Evolutionary conservation across 2,888 invertebrate species (phyloP), one percentile per base, ranked within the genome.

Genomic region (Polyploca ridens): DNA sequence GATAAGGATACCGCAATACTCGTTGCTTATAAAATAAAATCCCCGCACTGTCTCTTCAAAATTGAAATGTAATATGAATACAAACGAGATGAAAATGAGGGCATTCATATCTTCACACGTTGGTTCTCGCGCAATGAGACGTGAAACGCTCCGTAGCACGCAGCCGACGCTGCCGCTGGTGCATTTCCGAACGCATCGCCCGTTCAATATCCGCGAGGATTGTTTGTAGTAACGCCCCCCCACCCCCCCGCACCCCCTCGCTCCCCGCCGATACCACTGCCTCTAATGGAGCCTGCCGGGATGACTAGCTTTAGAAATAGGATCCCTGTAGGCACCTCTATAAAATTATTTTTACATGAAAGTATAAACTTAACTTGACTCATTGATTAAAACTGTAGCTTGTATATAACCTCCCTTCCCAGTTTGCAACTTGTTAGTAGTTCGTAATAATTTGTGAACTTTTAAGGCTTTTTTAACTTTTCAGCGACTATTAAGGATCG

Each of bases 201-300:
- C 91, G 92, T 92, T 93, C 93, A 93, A 93, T 93, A 93, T 93
- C 92, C 92, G 90, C 89, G 89, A 85, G 89, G 86, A 92, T 93
- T 93, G 93, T 93, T 92, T 93, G 93, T 87, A 84, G 86, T 89
- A 81, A 83, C 83, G 76, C 71, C 85, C 79, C 76, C 27, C 1
- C 27, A 72, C 79, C 76, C 73, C 79, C 76, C 73, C 66, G 66
- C 70, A 66, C 73, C 74, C 75, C 74, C 69, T 68, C 66, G 66
- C 76, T 72, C 70, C 70, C 81, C 69, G 64, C 75, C 77, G 73
- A 81, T 82, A 78, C 78, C 76, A 66, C 75, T 77, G 78, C 76
- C 81, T 85, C 79, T 87, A 87, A 86, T 87, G 83, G 85, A 86
- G 83, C 78, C 73, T 76, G 77, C 78, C 77, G 79, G 82, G 81